Conservation (phyloP, 2,113 vertebrate genomes). For the Thinocorus orbignyianus region DNA sequence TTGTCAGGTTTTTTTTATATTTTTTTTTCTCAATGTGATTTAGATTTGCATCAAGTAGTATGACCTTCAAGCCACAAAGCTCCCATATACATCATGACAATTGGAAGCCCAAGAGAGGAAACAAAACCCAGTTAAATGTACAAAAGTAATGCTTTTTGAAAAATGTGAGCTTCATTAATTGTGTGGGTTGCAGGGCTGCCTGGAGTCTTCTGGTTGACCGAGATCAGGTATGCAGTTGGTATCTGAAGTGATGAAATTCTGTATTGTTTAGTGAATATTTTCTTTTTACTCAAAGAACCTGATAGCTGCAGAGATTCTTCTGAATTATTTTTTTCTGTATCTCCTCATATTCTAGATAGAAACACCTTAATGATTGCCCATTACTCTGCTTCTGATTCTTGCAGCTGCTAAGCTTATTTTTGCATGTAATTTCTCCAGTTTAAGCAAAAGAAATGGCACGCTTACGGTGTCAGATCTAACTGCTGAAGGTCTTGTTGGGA, state of each 20-base stretch:
- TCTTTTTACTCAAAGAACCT: background rate
- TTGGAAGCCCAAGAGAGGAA: background rate
- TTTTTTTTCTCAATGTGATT: background rate
- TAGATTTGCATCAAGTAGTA: background rate
- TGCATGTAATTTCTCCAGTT: background rate
- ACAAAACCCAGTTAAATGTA: background rate
- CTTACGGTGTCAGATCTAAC: background rate
- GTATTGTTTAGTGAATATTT: background rate
- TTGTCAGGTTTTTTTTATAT: background rate
- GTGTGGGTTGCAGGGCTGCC: background rate
- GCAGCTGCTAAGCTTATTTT: background rate
- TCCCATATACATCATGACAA: background rate
- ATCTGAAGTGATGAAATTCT: background rate
- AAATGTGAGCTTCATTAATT: background rate
- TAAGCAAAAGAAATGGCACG: background rate
- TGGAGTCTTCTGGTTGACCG: background rate
- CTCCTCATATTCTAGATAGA: background rate
- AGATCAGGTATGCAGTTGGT: background rate
- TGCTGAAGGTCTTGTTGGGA: background rate
- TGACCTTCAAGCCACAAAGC: background rate
- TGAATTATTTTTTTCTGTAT: background rate
- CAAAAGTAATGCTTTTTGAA: fast-evolving
- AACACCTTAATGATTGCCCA: background rate
- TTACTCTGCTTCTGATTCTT: background rate
- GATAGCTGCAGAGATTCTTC: background rate